A percentile compares a stretch with the other conserved stretches of the same genome.
Conservation (phyloP, 2,113 vertebrate genomes). For the Sander lucioperca region DNA sequence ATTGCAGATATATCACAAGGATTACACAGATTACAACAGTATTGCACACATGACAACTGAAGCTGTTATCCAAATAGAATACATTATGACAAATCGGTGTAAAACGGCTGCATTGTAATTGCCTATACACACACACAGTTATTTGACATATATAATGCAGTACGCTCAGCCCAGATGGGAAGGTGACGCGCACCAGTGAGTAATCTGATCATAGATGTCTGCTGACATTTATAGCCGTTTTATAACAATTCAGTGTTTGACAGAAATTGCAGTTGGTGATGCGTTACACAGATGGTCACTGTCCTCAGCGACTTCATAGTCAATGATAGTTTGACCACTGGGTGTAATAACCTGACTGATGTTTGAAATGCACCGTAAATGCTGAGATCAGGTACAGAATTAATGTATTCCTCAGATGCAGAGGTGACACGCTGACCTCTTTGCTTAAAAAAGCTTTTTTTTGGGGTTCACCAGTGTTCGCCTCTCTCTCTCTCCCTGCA, state of each 20-base stretch:
- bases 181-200: conserved; percentile 50
- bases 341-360: conserved; percentile 57
- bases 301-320: conserved; percentile 53
- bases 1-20: conserved; percentile 43
- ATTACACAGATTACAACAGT: conserved; percentile 60
- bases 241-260: conserved; percentile 62
- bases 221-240: conserved; percentile 71
- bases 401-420: conserved; percentile 62
- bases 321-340: conserved; percentile 59
- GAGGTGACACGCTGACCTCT: conserved; percentile 60
- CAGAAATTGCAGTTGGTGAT: conserved; percentile 55
- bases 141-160: conserved; percentile 58
- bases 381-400: conserved; percentile 43
- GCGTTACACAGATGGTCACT: conserved; percentile 67
- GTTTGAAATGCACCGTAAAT: conserved; percentile 48
- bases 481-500: conserved; percentile 19
- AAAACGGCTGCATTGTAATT: conserved; percentile 44
- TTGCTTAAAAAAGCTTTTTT: conserved; percentile 32
- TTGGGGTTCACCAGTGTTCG: conserved; percentile 20
- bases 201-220: conserved; percentile 67
- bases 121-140: conserved; percentile 8
- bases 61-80: conserved; percentile 36
- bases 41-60: conserved; percentile 33
- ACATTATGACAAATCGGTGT: conserved; percentile 34
- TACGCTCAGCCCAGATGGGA: conserved; percentile 50